Base-by-base conservation (phyloP, 1,140 invertebrate genomes). In the Ceratitis capitata region DNA sequence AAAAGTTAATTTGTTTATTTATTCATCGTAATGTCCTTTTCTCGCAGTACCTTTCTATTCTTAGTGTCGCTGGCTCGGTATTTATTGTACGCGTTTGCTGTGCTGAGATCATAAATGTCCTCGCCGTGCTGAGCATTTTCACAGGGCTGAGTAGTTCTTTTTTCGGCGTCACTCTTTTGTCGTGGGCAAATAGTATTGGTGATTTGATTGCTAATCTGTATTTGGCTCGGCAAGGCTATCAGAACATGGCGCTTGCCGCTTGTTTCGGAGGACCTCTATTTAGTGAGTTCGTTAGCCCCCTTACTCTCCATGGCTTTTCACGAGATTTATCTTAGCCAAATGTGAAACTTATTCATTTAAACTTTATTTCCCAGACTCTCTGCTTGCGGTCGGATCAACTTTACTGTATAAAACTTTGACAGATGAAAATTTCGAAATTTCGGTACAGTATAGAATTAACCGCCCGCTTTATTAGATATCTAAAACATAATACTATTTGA, bases 181-280 rank as follows among this genome's bases (percentile, higher is more conserved):
- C 86, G 2, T 87, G 86, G 86, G 85, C 85, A 29, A 86, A 86
- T 53, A 82, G 82, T 26, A 83, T 87, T 74, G 86, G 86, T 4
- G 87, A 87, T 85, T 64, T 87, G 14, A 84, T 87, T n/a, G 29
- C 84, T 12, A 83, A 82, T 83, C 84, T 85, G 14, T 58, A 85
- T 16, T 58, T 87, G 47, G 82, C 86, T 26, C 78, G 85, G 16
- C 69, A 86, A 35, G 87, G 87, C 14, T 87, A 86, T 83, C 86
- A 83, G 26, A 85, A 87, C 35, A 87, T 87, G 87, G 86, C 61
- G n/a, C 87, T 85, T 84, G 86, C 87, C 2, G 87, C 86, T 10
- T 87, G 86, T 29, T 85, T 87, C 69, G 87, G 85, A 56, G 84
- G 86, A 16, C 87, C 87, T 19, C 26, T 87, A 47, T 86, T 87